Conservation (phyloP, 1,140 invertebrate genomes). For the Cotesia chilonis region DNA sequence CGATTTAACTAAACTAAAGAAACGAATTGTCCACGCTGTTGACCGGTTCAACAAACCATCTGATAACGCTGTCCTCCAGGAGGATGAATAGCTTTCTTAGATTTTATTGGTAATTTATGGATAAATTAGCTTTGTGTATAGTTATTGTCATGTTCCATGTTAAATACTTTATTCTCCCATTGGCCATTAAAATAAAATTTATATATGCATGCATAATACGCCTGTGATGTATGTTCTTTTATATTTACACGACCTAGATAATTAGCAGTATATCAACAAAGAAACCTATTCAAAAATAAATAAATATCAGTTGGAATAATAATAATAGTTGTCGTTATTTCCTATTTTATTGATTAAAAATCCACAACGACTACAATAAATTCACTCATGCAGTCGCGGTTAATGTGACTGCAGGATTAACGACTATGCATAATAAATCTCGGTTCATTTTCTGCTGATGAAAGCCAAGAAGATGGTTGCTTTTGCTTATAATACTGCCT, state of each 20-base stretch:
- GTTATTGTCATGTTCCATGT: too few species aligned
- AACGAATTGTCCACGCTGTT: conserved; percentile 49
- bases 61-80: conserved; percentile 28
- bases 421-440: not conserved
- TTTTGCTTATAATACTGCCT: too few species aligned
- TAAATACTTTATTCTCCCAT: too few species aligned
- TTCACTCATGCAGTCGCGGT: too few species aligned
- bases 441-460: not conserved
- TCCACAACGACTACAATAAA: too few species aligned
- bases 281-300: too few species aligned
- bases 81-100: conserved; percentile 29
- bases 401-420: too few species aligned
- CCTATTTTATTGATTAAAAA: too few species aligned
- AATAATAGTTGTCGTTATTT: too few species aligned
- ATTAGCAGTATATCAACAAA: too few species aligned
- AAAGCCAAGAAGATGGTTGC: not conserved
- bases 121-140: not conserved
- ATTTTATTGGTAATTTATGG: not conserved
- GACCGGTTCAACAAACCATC: conserved; percentile 46
- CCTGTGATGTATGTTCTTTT: too few species aligned
- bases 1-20: conserved; percentile 54
- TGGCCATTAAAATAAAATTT: not conserved
- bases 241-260: too few species aligned
- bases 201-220: not conserved
- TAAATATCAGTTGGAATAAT: not conserved